phyloP scores from a whole-genome alignment of 2,888 invertebrate species.

The Chesias legatella region DNA sequence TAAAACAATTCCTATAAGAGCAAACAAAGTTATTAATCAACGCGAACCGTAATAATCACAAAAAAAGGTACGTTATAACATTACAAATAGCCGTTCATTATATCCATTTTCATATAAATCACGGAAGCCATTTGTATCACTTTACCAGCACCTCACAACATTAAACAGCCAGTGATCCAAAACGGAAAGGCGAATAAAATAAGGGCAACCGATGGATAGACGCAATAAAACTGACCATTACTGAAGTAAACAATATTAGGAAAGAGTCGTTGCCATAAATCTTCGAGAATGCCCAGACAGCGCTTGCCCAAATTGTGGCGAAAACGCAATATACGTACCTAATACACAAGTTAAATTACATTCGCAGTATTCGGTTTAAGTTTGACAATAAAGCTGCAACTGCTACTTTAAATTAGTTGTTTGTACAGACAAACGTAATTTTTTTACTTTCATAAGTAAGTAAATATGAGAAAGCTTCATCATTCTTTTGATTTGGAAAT shows the following conservation, averaged over 20 bases:
- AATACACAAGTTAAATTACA: conserved; percentile 55
- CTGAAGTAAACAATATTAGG: conserved; percentile 75
- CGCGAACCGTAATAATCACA: background rate
- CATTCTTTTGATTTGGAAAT: no score
- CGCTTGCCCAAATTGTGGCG: conserved; percentile 63
- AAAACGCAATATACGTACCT: conserved; percentile 53
- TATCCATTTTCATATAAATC: conserved; percentile 16
- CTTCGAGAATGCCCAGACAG: conserved; percentile 56
- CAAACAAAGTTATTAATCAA: no score
- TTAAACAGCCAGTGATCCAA: conserved; percentile 44
- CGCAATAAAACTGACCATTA: conserved; percentile 67
- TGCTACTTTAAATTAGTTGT: no score
- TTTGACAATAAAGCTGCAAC: no score
- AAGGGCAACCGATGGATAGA: conserved; percentile 57
- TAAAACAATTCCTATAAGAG: no score
- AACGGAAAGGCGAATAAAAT: conserved; percentile 53
- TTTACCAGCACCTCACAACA: conserved; percentile 40
- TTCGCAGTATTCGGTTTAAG: conserved; percentile 35
- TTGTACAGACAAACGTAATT: no score
- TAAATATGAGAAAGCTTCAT: no score
- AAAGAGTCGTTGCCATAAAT: conserved; percentile 67
- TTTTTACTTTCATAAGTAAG: no score
- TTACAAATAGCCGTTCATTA: conserved; percentile 7
- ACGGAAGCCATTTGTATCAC: conserved; percentile 22
- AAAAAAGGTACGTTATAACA: conserved; percentile 8